Evolutionary conservation across 2,113 vertebrate species (phyloP).

Genomic region (Porphyrio hochstetteri): DNA sequence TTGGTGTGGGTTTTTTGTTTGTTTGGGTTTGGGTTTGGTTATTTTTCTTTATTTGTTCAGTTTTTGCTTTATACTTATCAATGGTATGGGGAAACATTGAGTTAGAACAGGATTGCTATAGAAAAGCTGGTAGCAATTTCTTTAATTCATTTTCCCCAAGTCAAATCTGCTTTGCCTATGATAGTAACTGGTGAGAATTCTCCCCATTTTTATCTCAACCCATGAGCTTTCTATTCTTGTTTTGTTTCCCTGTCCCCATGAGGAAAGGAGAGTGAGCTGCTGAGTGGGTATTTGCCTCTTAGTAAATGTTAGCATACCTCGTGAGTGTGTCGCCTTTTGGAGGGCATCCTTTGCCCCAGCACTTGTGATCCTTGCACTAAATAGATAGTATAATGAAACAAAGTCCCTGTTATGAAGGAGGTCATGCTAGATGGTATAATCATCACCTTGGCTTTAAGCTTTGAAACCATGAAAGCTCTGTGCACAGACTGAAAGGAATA

Average conservation of each 20-base stretch:
- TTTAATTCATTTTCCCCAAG: not conserved
- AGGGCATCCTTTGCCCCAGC: not conserved
- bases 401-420: not conserved
- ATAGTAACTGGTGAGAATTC: not conserved
- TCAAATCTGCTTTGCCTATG: not conserved
- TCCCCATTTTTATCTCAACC: not conserved
- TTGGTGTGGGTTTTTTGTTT: too few relatives aligned
- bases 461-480: slow-evolving; percentile 1
- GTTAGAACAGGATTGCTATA: not conserved
- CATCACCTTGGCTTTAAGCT: not conserved
- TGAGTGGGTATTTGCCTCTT: not conserved
- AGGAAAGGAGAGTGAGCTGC: not conserved
- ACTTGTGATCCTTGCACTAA: not conserved
- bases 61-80: not conserved
- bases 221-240: not conserved
- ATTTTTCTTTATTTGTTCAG: too few relatives aligned
- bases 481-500: not conserved
- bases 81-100: not conserved
- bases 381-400: not conserved
- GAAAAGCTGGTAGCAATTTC: not conserved
- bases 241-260: not conserved
- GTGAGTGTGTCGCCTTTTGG: not conserved
- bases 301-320: not conserved
- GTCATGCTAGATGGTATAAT: not conserved
- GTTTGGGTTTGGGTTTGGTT: too few relatives aligned